These are phyloP conservation scores for Nomada hirtipes DNA, from an alignment of 2,888 invertebrate genomes.

Conservation along the genomic window DNA sequence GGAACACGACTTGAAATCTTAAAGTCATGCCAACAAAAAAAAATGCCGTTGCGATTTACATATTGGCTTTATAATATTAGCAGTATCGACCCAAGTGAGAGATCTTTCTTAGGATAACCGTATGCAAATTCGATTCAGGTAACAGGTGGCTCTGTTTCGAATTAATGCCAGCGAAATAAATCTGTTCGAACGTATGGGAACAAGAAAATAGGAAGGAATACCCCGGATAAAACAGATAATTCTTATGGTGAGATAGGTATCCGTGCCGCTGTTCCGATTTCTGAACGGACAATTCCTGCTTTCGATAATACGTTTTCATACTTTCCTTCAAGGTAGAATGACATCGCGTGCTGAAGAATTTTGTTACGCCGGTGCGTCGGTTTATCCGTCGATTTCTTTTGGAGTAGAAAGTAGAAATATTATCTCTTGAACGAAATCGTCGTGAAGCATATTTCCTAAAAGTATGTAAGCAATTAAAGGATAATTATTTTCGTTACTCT, in stretches of 20 bases:
- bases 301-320: slow-evolving; percentile 1
- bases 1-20: too few species aligned
- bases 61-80: too few species aligned
- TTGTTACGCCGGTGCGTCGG: background rate
- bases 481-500: too few species aligned
- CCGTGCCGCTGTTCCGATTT: background rate
- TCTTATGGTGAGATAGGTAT: background rate
- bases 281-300: background rate
- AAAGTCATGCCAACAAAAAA: too few species aligned
- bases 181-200: background rate
- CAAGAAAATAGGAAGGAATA: background rate
- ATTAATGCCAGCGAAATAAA: slow-evolving; percentile 4
- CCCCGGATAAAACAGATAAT: background rate
- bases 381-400: background rate
- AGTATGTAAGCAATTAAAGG: too few species aligned
- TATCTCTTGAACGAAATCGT: too few species aligned
- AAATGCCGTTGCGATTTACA: too few species aligned
- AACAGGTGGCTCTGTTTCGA: background rate
- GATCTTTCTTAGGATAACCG: background rate
- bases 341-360: background rate
- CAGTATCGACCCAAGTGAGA: too few species aligned
- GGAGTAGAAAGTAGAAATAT: background rate
- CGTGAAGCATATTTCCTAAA: too few species aligned
- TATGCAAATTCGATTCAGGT: slow-evolving; percentile 1
- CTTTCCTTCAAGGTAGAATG: slow-evolving; percentile 3